These are phyloP conservation scores for Agrilus mali DNA, from an alignment of 2,888 invertebrate species.

Conservation along the genomic window DNA sequence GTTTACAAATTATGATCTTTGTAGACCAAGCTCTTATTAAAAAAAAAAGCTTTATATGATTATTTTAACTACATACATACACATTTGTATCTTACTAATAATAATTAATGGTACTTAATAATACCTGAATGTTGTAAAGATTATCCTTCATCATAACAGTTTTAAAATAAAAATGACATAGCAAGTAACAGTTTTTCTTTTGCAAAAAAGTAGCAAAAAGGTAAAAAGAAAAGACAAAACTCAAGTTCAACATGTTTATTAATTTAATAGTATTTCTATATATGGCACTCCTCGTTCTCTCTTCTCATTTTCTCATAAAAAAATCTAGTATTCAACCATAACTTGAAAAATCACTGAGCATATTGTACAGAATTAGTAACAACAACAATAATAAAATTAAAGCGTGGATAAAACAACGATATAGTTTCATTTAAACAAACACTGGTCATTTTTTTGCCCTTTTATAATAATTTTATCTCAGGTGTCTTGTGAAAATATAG, in stretches of 20 bases:
- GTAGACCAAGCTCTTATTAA: no score
- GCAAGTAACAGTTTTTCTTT: no score
- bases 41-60: no score
- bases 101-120: no score
- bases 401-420: constrained; percentile 23
- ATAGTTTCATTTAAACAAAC: constrained; percentile 21
- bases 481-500: constrained; percentile 16
- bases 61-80: no score
- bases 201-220: no score
- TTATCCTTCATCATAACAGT: no score
- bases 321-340: constrained; percentile 11
- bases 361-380: constrained; percentile 21
- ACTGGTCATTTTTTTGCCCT: constrained; percentile 15
- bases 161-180: no score
- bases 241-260: constrained; percentile 6
- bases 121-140: no score
- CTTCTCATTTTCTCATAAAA: constrained; percentile 6
- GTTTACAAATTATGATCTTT: no score
- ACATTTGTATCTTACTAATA: no score
- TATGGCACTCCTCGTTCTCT: constrained; percentile 24
- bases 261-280: constrained; percentile 14
- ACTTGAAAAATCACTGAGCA: constrained; percentile 15
- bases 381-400: constrained; percentile 25
- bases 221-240: no score
- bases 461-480: constrained; percentile 18